These are phyloP conservation scores for Holocentrus rufus DNA, from an alignment of 2,797 vertebrate species.

Conservation along the genomic window DNA sequence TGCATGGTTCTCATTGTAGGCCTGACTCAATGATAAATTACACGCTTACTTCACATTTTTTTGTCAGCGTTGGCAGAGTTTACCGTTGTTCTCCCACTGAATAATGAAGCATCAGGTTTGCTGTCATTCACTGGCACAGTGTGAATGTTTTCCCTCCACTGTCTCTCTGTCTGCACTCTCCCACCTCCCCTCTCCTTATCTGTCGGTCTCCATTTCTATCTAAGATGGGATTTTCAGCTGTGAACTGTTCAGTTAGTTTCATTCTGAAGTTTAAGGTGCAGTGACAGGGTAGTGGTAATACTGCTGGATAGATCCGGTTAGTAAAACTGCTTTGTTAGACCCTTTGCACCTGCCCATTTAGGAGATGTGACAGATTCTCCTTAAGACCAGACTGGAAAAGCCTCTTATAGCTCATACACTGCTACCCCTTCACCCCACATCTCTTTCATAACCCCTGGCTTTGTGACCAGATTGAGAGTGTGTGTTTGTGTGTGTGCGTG, in stretches of 20 bases:
- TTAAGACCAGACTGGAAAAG: constrained; percentile 80
- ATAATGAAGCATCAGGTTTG: background rate
- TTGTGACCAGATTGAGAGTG: constrained; percentile 32
- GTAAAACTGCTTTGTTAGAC: constrained; percentile 75
- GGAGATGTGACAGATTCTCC: constrained; percentile 77
- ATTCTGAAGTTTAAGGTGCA: constrained; percentile 53
- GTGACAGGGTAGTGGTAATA: constrained; percentile 73
- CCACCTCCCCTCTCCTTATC: constrained; percentile 21
- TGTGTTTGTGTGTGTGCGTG: constrained; percentile 42
- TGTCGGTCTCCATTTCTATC: constrained; percentile 36
- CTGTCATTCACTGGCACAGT: background rate
- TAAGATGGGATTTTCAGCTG: constrained; percentile 59
- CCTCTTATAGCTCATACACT: constrained; percentile 76
- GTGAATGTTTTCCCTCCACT: background rate
- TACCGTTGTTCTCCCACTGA: background rate
- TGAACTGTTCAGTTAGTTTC: constrained; percentile 58
- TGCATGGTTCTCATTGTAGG: too few relatives aligned
- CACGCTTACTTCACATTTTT: background rate
- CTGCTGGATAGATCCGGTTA: constrained; percentile 70
- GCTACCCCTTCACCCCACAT: constrained; percentile 65
- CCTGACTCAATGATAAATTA: too few relatives aligned
- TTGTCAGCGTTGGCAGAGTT: background rate
- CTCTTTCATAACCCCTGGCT: constrained; percentile 67
- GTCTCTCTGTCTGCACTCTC: background rate
- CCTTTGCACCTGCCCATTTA: constrained; percentile 71